Evolutionary conservation across 2,888 invertebrate species (phyloP).

Genomic region (Mechanitis messenoides): DNA sequence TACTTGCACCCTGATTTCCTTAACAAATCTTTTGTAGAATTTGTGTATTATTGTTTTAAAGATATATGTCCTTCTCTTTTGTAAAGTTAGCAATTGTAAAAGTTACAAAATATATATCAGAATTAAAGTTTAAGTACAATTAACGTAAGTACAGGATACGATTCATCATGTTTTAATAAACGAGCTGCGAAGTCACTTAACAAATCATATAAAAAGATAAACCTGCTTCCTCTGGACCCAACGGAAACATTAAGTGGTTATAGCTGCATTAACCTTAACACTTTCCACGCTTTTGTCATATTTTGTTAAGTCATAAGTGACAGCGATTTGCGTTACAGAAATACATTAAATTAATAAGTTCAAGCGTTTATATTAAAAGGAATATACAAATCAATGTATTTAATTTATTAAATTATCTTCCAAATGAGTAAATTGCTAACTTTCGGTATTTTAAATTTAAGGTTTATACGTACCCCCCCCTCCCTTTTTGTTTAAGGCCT

Average conservation of each 20-base stretch:
- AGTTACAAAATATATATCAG: too few species aligned
- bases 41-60: too few species aligned
- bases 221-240: constrained; percentile 3
- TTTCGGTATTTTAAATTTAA: neutral
- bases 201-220: neutral
- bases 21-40: too few species aligned
- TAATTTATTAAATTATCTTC: too few species aligned
- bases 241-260: constrained; percentile 20
- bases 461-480: neutral
- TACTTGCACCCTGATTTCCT: too few species aligned
- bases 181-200: neutral
- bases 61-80: too few species aligned
- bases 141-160: too few species aligned
- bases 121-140: too few species aligned
- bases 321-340: neutral
- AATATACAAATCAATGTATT: too few species aligned
- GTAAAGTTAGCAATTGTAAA: too few species aligned
- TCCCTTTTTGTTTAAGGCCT: neutral
- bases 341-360: neutral
- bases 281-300: constrained; percentile 16
- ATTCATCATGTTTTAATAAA: neutral
- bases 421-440: too few species aligned
- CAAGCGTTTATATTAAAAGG: neutral
- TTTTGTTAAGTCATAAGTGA: constrained; percentile 10
- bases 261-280: constrained; percentile 23